Evolutionary conservation across 2,888 invertebrate species (phyloP).

Genomic region (Ferrisia virgata): DNA sequence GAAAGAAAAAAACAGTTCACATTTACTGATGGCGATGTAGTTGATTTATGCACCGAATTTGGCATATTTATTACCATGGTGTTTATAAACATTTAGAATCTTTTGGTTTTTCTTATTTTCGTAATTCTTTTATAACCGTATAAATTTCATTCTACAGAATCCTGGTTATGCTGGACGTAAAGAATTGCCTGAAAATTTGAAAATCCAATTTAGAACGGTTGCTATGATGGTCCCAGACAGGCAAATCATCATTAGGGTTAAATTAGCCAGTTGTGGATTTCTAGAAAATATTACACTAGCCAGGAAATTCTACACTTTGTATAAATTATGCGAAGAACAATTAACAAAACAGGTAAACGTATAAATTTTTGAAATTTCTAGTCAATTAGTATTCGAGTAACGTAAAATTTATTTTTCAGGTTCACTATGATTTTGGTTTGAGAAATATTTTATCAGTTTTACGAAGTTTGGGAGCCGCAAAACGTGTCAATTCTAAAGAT

Average conservation of each 20-base stretch:
- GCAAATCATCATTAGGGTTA: slow-evolving; percentile 94
- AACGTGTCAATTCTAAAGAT: slow-evolving; percentile 86
- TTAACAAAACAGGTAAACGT: slow-evolving; percentile 82
- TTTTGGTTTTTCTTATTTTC: neutral
- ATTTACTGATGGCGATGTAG: slow-evolving; percentile 90
- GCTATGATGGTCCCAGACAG: slow-evolving; percentile 99
- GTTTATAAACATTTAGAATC: slow-evolving; percentile 47
- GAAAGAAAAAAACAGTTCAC: slow-evolving; percentile 87
- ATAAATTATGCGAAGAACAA: slow-evolving; percentile 95
- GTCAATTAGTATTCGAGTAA: neutral
- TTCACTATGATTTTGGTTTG: slow-evolving; percentile 95
- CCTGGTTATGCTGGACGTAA: slow-evolving; percentile 96
- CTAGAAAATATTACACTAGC: slow-evolving; percentile 91
- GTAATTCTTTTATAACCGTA: no score
- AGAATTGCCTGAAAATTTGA: slow-evolving; percentile 92
- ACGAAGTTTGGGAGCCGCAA: slow-evolving; percentile 86
- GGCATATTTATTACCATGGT: slow-evolving; percentile 98
- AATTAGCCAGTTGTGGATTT: slow-evolving; percentile 93
- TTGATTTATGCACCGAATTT: slow-evolving; percentile 91
- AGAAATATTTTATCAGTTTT: slow-evolving; percentile 93
- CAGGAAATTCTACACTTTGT: slow-evolving; percentile 92
- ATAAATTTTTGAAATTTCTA: neutral
- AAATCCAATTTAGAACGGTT: slow-evolving; percentile 95
- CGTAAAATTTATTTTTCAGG: slow-evolving; percentile 57
- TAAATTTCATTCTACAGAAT: no score